Evolutionary conservation across 2,113 vertebrate species (phyloP).

Genomic region (Prolemur simus): DNA sequence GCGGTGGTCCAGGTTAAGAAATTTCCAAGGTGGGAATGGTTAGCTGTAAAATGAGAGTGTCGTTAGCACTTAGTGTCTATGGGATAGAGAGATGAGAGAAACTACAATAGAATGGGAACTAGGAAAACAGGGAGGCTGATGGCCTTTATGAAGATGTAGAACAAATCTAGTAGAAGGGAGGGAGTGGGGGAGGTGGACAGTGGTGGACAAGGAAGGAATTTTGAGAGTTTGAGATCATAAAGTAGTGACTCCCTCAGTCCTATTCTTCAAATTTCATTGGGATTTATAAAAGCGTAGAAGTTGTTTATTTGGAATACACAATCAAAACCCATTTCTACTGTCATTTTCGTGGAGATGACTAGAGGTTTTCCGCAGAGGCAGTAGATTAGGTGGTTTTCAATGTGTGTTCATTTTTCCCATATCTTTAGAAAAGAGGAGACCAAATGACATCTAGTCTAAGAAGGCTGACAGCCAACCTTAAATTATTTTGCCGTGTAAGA

Average conservation of each 20-base stretch:
- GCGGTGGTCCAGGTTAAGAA: not conserved
- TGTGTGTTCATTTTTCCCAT: constrained; percentile 59
- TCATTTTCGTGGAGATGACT: constrained; percentile 11
- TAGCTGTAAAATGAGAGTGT: not conserved
- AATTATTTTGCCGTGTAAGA: constrained; percentile 81
- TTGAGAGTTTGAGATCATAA: not conserved
- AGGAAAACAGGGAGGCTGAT: not conserved
- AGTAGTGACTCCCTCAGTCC: not conserved
- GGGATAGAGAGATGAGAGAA: not conserved
- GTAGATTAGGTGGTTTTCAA: not conserved
- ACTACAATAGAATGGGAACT: not conserved
- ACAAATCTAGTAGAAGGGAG: not conserved
- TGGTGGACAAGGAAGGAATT: not conserved
- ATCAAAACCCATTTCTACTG: not conserved
- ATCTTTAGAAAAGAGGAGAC: constrained; percentile 74
- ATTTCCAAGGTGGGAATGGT: not conserved
- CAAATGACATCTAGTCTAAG: constrained; percentile 71
- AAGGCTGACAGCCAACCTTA: constrained; percentile 81
- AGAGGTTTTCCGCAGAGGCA: constrained; percentile 1
- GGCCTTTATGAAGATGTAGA: not conserved
- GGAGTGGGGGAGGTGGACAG: not conserved
- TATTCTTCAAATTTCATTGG: not conserved
- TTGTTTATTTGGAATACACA: not conserved
- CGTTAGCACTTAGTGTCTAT: not conserved
- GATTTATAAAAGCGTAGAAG: not conserved